Conservation (phyloP, 2,888 invertebrate species). For the Apocheima hispidaria region DNA sequence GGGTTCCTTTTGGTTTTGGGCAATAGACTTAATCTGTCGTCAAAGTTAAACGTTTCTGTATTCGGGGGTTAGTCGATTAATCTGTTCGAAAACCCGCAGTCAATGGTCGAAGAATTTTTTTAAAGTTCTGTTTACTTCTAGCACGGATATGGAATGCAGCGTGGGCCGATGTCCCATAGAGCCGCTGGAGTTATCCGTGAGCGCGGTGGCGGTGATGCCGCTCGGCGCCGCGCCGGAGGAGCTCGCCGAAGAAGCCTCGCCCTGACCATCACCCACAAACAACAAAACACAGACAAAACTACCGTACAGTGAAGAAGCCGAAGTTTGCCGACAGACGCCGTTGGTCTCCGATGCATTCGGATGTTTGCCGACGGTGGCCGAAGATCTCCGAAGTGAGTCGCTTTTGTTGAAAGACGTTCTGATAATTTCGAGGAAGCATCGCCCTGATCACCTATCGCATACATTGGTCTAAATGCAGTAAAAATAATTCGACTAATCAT, state of each 20-base stretch:
- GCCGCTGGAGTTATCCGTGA: conserved; percentile 68
- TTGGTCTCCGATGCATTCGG: too few relatives aligned
- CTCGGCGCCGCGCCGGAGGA: conserved; percentile 62
- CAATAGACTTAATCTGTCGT: too few relatives aligned
- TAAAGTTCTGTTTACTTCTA: conserved; percentile 43
- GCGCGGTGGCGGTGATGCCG: conserved; percentile 58
- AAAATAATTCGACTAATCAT: neutral
- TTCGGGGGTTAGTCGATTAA: too few relatives aligned
- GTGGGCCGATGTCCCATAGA: conserved; percentile 74
- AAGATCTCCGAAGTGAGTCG: conserved; percentile 12
- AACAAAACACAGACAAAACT: conserved; percentile 16
- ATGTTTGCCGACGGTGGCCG: neutral
- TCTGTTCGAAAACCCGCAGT: neutral
- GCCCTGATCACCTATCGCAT: neutral
- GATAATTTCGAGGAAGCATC: neutral
- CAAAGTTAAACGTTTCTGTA: too few relatives aligned
- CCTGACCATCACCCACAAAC: conserved; percentile 62
- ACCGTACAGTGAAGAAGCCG: conserved; percentile 7
- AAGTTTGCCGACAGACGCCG: too few relatives aligned
- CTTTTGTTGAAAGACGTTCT: conserved; percentile 6
- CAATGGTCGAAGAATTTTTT: neutral
- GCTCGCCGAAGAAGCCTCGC: conserved; percentile 78
- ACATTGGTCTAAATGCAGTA: neutral
- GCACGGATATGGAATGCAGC: conserved; percentile 82
- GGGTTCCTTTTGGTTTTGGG: neutral